Conservation (phyloP, 2,113 vertebrate species). For the Lathamus discolor region DNA sequence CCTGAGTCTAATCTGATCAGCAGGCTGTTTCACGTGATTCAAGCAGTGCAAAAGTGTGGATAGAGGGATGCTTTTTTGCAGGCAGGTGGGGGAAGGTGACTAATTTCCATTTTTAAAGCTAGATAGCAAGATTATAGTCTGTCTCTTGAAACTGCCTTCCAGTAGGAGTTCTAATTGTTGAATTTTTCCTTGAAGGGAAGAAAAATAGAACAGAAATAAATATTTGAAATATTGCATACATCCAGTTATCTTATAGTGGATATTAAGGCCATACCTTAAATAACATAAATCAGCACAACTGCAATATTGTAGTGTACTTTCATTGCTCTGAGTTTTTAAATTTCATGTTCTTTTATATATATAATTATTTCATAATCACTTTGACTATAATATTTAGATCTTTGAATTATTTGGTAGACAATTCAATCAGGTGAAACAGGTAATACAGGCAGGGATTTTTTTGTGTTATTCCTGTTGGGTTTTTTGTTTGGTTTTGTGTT, state of each 20-base stretch:
- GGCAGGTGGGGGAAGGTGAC: neutral
- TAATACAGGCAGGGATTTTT: neutral
- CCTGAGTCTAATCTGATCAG: constrained; percentile 32
- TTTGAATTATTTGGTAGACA: neutral
- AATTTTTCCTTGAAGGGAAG: neutral
- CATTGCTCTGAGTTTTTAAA: neutral
- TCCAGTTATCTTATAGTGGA: neutral
- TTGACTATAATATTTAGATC: neutral
- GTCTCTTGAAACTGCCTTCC: neutral
- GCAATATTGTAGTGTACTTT: neutral
- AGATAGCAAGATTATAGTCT: neutral
- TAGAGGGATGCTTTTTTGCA: neutral
- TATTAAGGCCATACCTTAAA: neutral
- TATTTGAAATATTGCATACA: neutral
- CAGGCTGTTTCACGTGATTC: neutral
- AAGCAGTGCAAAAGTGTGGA: neutral
- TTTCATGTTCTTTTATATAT: neutral
- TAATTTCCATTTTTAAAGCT: neutral
- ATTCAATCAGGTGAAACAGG: neutral
- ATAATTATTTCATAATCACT: neutral
- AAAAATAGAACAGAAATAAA: neutral
- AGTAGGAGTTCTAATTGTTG: neutral
- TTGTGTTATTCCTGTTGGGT: neutral
- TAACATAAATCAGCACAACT: neutral
- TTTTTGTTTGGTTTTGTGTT: neutral